Evolutionary conservation across 2,888 invertebrate genomes (phyloP).

Genomic region (Pocota personata): DNA sequence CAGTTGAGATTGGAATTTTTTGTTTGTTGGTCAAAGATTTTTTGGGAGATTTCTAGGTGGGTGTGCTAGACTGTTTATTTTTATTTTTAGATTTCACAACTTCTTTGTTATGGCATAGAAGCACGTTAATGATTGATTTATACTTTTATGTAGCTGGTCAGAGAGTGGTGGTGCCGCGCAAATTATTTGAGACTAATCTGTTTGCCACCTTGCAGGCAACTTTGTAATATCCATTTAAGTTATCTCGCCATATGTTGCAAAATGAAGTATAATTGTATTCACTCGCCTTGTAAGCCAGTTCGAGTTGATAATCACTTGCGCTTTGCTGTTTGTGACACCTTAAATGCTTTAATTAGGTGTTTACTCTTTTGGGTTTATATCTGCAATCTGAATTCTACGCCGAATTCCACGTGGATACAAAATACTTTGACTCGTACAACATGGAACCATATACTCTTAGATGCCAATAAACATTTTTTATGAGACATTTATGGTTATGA

Average conservation of each 20-base stretch:
- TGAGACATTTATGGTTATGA: neutral
- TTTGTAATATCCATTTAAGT: neutral
- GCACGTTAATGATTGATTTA: neutral
- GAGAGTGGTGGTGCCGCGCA: neutral
- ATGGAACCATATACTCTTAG: neutral
- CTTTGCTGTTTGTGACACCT: conserved; percentile 40
- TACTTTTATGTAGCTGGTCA: too few species aligned
- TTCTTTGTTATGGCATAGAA: neutral
- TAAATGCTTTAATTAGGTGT: conserved; percentile 38
- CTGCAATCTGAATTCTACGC: conserved; percentile 24
- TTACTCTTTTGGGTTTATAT: conserved; percentile 20
- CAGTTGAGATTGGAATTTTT: neutral
- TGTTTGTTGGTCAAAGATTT: neutral
- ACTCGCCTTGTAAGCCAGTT: conserved; percentile 11
- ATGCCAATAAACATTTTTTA: neutral
- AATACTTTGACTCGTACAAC: neutral
- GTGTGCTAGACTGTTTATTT: conserved; percentile 3
- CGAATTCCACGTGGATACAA: conserved; percentile 11
- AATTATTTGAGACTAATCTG: conserved; percentile 38
- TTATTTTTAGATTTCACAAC: neutral
- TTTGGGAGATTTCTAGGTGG: neutral
- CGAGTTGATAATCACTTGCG: neutral
- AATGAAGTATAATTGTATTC: neutral
- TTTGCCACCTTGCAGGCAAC: conserved; percentile 20
- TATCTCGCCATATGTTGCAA: neutral